Conservation (phyloP, 2,797 vertebrate genomes). For the Coranthus polyacanthus region DNA sequence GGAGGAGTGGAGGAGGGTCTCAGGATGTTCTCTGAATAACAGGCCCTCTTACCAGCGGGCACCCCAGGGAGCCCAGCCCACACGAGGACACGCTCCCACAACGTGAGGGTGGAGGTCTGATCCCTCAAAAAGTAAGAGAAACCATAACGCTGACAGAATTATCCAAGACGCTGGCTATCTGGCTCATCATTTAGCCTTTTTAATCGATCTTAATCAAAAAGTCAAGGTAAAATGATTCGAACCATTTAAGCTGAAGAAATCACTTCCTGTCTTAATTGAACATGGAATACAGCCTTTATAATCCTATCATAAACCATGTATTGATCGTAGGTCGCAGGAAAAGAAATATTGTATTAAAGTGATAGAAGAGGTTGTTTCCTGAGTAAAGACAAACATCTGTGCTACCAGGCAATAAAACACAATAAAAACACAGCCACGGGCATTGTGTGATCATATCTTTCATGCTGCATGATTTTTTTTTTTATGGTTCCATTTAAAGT, state of each 20-base stretch:
- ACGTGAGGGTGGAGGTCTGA: conserved; percentile 68
- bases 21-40: conserved; percentile 63
- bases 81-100: conserved; percentile 59
- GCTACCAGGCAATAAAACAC: conserved; percentile 25
- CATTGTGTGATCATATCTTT: background rate
- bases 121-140: conserved; percentile 54
- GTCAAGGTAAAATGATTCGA: too few species aligned
- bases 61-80: conserved; percentile 67
- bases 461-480: background rate
- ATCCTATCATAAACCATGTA: background rate
- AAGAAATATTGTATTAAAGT: background rate
- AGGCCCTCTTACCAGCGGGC: conserved; percentile 63
- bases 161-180: conserved; percentile 10
- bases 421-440: conserved; percentile 11
- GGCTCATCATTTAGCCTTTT: background rate
- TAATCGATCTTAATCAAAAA: background rate
- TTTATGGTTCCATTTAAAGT: background rate
- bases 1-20: conserved; percentile 65
- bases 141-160: conserved; percentile 45
- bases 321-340: background rate
- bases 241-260: background rate
- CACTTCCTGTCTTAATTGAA: background rate
- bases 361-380: conserved; percentile 2
- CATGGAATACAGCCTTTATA: too few species aligned
- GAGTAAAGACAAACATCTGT: background rate